Evolutionary conservation across 92 coral and sea anemone species (phyloP).

Genomic region (Diadumene lineata): DNA sequence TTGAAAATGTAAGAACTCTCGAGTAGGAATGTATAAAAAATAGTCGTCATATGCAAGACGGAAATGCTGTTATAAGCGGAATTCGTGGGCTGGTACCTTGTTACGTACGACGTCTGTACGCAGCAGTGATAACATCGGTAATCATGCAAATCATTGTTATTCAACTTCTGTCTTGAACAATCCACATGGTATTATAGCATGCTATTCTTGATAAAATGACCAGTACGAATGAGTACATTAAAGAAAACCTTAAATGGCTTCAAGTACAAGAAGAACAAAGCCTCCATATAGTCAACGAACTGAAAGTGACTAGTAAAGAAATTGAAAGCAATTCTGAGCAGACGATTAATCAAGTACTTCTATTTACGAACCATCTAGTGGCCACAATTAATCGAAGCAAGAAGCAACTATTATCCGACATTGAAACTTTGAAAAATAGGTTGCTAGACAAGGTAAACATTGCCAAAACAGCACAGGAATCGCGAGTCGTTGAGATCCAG

Average conservation of each 20-base stretch:
- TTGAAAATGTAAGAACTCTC: too few relatives aligned
- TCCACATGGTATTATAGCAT: not conserved
- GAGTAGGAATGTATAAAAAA: too few relatives aligned
- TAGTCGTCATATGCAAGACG: too few relatives aligned
- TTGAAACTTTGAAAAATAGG: not conserved
- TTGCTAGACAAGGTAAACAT: not conserved
- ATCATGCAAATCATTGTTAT: constrained; percentile 1
- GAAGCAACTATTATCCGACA: not conserved
- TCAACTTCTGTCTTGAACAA: not conserved
- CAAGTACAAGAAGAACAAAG: not conserved
- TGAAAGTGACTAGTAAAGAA: not conserved
- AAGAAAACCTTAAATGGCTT: not conserved
- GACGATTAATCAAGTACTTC: not conserved
- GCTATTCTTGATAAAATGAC: not conserved
- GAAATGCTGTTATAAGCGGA: not conserved
- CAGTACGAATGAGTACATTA: not conserved
- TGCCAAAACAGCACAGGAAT: not conserved
- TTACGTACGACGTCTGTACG: not conserved
- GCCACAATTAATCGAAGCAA: constrained; percentile 1
- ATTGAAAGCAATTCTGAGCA: not conserved
- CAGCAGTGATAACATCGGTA: not conserved
- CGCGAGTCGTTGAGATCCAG: not conserved
- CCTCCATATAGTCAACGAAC: not conserved
- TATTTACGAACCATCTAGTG: not conserved
- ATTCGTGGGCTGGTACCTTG: not conserved